A percentile compares a stretch with the other conserved stretches of the same genome.
phyloP scores from a whole-genome alignment of 2,113 vertebrate species.

The Leptosomus discolor region DNA sequence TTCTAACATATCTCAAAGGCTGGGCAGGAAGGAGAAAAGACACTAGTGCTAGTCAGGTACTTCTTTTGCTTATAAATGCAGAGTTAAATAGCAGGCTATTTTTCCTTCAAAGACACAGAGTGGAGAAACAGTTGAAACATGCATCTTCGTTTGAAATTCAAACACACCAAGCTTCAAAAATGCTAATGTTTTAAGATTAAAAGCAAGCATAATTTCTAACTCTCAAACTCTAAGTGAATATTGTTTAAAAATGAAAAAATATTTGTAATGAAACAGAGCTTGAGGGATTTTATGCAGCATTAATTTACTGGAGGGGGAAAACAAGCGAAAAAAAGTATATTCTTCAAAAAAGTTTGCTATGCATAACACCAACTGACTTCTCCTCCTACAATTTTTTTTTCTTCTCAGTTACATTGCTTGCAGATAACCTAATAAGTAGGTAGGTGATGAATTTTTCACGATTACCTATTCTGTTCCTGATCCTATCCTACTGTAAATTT shows the following conservation, averaged over 20 bases:
- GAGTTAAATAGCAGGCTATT: background rate
- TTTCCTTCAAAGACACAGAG: background rate
- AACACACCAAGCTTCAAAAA: background rate
- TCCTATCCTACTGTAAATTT: background rate
- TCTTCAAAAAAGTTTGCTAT: background rate
- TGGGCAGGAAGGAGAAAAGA: background rate
- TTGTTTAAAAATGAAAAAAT: background rate
- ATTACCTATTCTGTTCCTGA: background rate
- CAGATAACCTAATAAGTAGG: background rate
- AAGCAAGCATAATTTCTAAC: background rate
- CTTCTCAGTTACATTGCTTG: background rate
- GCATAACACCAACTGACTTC: background rate
- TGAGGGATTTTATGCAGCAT: background rate
- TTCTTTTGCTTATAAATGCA: background rate
- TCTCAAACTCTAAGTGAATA: background rate
- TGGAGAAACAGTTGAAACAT: background rate
- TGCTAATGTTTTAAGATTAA: background rate
- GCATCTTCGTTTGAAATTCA: background rate
- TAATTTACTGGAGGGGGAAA: background rate
- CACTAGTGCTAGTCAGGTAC: background rate
- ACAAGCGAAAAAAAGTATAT: background rate
- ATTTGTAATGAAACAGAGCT: background rate
- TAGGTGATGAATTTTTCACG: background rate
- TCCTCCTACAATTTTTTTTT: background rate
- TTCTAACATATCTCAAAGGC: background rate